Evolutionary conservation across 2,113 vertebrate species (phyloP).

Genomic region (Ursus arctos): DNA sequence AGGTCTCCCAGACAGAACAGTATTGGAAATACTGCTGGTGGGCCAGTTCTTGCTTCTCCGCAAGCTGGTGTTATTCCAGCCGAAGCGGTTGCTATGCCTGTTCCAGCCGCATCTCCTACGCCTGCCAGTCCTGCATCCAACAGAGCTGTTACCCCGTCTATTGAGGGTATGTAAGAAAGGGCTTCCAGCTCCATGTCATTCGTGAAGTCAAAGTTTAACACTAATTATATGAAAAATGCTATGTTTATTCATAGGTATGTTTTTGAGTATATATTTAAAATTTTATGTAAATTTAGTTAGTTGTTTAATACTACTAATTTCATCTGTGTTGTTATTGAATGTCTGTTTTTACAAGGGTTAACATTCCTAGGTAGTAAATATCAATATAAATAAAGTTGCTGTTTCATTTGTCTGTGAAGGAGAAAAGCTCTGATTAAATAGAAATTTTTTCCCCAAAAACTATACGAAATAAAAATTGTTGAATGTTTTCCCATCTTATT

Average conservation of each 20-base stretch:
- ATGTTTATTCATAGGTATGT: background rate
- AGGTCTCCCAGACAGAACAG: conserved; percentile 97
- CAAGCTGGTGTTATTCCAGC: conserved; percentile 93
- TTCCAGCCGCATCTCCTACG: conserved; percentile 93
- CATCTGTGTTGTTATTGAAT: background rate
- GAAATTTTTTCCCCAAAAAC: conserved; percentile 17
- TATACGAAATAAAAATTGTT: conserved; percentile 8
- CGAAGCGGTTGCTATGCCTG: conserved; percentile 91
- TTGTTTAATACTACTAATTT: conserved; percentile 11
- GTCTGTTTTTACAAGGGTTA: conserved; percentile 9
- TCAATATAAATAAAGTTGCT: background rate
- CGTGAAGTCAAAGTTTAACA: background rate
- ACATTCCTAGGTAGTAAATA: background rate
- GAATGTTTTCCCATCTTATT: conserved; percentile 2
- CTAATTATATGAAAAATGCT: background rate
- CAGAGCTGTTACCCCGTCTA: conserved; percentile 92
- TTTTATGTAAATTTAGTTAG: conserved; percentile 9
- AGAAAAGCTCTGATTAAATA: background rate
- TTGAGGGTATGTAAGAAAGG: conserved; percentile 90
- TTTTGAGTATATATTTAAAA: background rate
- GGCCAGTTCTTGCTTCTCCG: conserved; percentile 92
- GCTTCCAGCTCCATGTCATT: background rate
- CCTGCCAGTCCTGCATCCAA: conserved; percentile 95
- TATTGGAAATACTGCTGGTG: conserved; percentile 89
- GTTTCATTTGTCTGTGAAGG: background rate